Percentiles rank a stretch among this genome's conserved stretches.
phyloP scores from a whole-genome alignment of 2,797 vertebrate genomes.

The Lepilemur ruficaudatus region DNA sequence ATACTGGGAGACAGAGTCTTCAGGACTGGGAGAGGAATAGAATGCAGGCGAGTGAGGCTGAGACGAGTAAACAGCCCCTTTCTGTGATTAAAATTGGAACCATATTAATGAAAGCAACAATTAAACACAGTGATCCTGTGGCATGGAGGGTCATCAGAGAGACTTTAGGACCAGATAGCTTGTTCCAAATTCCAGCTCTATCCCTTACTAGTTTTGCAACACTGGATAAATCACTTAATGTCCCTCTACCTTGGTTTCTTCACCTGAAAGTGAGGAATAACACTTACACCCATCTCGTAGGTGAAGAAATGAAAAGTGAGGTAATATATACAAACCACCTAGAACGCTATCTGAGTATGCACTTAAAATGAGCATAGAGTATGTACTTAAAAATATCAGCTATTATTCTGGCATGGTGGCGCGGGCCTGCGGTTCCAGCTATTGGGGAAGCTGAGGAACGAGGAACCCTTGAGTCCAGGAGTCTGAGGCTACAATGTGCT shows the following conservation, averaged over 20 bases:
- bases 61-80: not conserved
- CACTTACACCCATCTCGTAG: not conserved
- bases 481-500: not conserved
- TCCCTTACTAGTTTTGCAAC: not conserved
- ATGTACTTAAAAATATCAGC: not conserved
- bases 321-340: not conserved
- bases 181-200: not conserved
- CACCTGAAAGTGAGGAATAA: not conserved
- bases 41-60: not conserved
- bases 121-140: not conserved
- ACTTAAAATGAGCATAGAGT: not conserved
- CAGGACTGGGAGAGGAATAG: not conserved
- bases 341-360: not conserved
- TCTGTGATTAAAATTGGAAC: not conserved
- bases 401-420: not conserved
- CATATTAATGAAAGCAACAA: not conserved
- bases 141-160: not conserved
- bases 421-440: not conserved
- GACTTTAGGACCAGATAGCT: not conserved
- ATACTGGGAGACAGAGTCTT: not conserved
- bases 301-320: constrained; percentile 4
- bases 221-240: not conserved
- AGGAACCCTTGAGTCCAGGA: not conserved
- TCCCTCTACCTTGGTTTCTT: not conserved
- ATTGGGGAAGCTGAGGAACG: not conserved